Evolutionary conservation across 2,113 vertebrate species (phyloP), one percentile per base, ranked within the genome.

Genomic region (Istiophorus platypterus): DNA sequence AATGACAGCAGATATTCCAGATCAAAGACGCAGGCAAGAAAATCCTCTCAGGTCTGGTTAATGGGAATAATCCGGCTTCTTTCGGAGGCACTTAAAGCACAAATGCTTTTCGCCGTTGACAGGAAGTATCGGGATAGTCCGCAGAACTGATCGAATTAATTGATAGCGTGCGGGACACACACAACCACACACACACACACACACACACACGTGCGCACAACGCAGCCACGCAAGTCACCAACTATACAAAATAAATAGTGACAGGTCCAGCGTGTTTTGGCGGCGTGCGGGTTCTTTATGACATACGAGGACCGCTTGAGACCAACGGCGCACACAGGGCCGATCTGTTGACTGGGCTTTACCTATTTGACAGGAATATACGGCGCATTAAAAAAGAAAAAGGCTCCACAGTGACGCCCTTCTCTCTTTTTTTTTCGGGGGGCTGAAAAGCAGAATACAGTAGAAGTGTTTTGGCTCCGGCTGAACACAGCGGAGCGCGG

Each of bases 391-490:
- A 42, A 49, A 61, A n/a, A n/a, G 2, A n/a, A 49, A 61, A 76
- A 57, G 7, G 1, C 0, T 10, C 2, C 42, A 34, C 59, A 66
- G 69, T 52, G 69, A 26, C 41, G n/a, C 20, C 26, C 39, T 27
- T 24, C 56, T 63, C 24, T 54, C n/a, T 11, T 24, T 37, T 20
- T 57, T 41, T 56, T 12, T 34, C 3, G 31, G 31, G 2, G 45
- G 24, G 27, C 41, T 37, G 70, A 62, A 37, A 27, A 42, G 56
- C 0, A 64, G 73, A 79, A 83, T 41, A 58, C 56, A 82, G 47
- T 41, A 41, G 26, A 73, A 47, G 73, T 68, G 59, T 88, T 85
- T 67, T 70, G 73, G 81, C 85, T 87, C 52, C 73, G 22, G 81
- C 62, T 81, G 86, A 88, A 76, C 47, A 72, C 83, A 82, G 67